Evolutionary conservation across 2,113 vertebrate species (phyloP), one percentile per base, ranked within the genome.

Genomic region (Tretioscincus oriximinensis): DNA sequence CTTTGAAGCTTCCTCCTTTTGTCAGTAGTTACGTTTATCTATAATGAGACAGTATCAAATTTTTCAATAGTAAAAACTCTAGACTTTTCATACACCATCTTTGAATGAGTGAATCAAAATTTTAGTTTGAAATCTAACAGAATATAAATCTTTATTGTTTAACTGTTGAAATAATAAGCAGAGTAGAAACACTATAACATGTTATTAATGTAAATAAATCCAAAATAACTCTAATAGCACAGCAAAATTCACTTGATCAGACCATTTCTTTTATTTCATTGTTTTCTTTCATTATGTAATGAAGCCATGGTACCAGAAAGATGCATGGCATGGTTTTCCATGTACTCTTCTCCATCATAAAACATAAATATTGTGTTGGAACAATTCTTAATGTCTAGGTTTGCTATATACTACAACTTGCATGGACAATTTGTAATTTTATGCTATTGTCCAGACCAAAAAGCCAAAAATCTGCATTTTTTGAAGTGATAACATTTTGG

Each of bases 131-230:
- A 84, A 84, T 78, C 0, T 0, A 60, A 84, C 49, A 0, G n/a
- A 28, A 84, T 70, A 63, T 88, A 84, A 81, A 76, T 77, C 76
- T 75, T 71, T 12, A 31, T 61, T 69, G 41, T 61, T 78, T 83
- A 21, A 60, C 31, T 64, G 61, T 63, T 73, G 68, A 84, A 72
- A 65, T n/a, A 35, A 11, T 0, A 0, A 76, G 69, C 0, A 54
- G 80, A 75, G 16, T 81, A 22, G 69, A 24, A 22, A 54, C 22
- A 10, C 51, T 75, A 77, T 49, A 67, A 31, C 51, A 81, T 45
- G 28, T 4, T 64, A 21, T 8, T 24, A n/a, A 28, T 1, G 41
- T 66, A 73, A 47, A 31, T 14, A 61, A 81, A 75, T 31, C 58
- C 64, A 31, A 80, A 61, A 49, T 41, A 41, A 71, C 26, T 2